Base-by-base conservation (phyloP, 2,888 invertebrate genomes). In the Ectemnius cavifrons region DNA sequence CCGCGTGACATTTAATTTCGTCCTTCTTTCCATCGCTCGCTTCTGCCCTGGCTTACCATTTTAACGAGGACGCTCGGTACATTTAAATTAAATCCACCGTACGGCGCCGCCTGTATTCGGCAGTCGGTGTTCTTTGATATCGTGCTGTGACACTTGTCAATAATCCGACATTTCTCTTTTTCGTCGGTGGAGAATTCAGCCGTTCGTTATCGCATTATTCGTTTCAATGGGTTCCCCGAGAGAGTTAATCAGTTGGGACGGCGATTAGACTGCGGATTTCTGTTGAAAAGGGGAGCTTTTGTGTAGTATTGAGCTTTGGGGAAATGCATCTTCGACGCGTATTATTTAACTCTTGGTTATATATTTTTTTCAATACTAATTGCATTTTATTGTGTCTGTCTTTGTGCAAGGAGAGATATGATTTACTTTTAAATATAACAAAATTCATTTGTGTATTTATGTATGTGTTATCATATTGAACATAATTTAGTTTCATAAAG, bases 1-100 rank as follows among this genome's bases (percentile, higher is more conserved):
- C 13, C 20, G 56, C 66, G 58, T 58, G 74, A 62, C 65, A 58
- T 63, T 70, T 70, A 61, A 74, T 76, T 75, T 75, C 63, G 28
- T 49, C 47, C 60, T 37, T 37, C 37, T 37, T 37, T 11, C 37
- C 37, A 11, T 37, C 37, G 23, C 47, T 27, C 27, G 75, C 61
- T 58, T 59, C 59, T 61, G 13, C 13, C 45, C 28, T 37, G 1
- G n/a, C 46, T 61, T 49, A 45, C n/a, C 16, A 37, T 60, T 56
- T 52, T 14, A 60, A 18, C 63, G 37, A 52, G 52, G 52, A 16
- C 52, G 11, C 2, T 14, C 11, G 16, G 16, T 14, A 16, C n/a
- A 52, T 52, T 52, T 52, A n/a, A 52, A 52, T 52, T 52, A 52
- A 52, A 52, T 14, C 2, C 52, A 16, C n/a, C 23, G 23, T 23